Conservation (phyloP, 2,113 vertebrate species). For the Petroica traversi region DNA sequence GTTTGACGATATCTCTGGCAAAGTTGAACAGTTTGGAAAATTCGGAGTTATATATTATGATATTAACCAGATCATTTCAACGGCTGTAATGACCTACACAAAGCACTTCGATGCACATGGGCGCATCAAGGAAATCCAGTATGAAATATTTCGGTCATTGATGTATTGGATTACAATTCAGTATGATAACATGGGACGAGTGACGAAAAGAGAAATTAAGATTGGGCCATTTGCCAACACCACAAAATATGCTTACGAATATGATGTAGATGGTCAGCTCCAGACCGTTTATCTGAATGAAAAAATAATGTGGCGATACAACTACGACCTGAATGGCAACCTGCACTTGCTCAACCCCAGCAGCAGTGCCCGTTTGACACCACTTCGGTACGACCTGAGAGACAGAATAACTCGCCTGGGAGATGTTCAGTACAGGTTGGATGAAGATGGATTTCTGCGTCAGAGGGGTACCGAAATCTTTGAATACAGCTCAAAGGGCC, state of each 20-base stretch:
- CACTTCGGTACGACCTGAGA: slow-evolving; percentile 91
- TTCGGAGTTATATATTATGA: slow-evolving; percentile 99
- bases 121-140: slow-evolving; percentile 96
- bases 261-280: slow-evolving; percentile 95
- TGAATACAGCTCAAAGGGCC: slow-evolving; percentile 96
- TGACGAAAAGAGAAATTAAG: slow-evolving; percentile 93
- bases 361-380: slow-evolving; percentile 86
- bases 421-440: slow-evolving; percentile 94
- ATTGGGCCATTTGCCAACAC: slow-evolving; percentile 98
- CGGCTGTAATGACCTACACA: slow-evolving; percentile 97
- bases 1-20: slow-evolving; percentile 98
- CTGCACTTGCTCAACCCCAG: slow-evolving; percentile 93
- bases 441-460: slow-evolving; percentile 94
- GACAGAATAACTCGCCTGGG: slow-evolving; percentile 96
- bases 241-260: slow-evolving; percentile 95
- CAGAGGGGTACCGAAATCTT: slow-evolving; percentile 94
- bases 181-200: slow-evolving; percentile 93
- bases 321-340: slow-evolving; percentile 97
- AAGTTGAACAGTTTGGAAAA: slow-evolving; percentile 97
- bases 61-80: slow-evolving; percentile 98
- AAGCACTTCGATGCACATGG: slow-evolving; percentile 96
- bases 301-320: slow-evolving; percentile 96
- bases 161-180: slow-evolving; percentile 99
- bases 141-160: slow-evolving; percentile 93
- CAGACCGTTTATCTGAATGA: slow-evolving; percentile 95